Evolutionary conservation across 2,797 vertebrate genomes (phyloP).

Genomic region (Gymnoscopelus microlampas): DNA sequence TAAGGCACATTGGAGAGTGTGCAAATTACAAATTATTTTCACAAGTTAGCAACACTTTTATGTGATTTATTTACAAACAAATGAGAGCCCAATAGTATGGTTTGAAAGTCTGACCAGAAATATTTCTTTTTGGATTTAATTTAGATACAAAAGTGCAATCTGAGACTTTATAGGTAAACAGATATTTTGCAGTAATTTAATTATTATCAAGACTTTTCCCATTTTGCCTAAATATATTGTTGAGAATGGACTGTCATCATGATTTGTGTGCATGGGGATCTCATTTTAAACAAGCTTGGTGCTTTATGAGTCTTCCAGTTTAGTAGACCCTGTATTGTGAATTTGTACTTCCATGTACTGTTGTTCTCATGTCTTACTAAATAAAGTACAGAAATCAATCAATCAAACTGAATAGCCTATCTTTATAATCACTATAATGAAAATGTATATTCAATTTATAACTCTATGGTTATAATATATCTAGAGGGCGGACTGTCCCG

Average conservation of each 20-base stretch:
- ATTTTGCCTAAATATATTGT: conserved; percentile 28
- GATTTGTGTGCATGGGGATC: too few species aligned
- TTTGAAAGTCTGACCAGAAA: conserved; percentile 24
- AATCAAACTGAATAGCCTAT: conserved; percentile 1
- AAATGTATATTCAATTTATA: not conserved
- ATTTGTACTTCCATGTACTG: too few species aligned
- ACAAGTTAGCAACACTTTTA: conserved; percentile 22
- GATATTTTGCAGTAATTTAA: conserved; percentile 20
- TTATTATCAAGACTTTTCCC: conserved; percentile 24
- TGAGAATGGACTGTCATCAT: conserved; percentile 15
- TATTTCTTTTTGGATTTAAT: conserved; percentile 32
- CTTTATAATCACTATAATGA: conserved; percentile 26
- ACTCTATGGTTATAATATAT: too few species aligned
- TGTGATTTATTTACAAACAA: conserved; percentile 36
- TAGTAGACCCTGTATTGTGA: too few species aligned
- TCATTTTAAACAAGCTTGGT: too few species aligned
- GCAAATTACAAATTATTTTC: conserved; percentile 17
- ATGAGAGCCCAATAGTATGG: conserved; percentile 32
- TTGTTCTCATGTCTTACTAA: too few species aligned
- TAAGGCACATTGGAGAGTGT: conserved; percentile 20
- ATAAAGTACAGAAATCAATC: too few species aligned
- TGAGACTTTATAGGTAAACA: not conserved
- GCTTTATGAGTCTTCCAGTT: too few species aligned
- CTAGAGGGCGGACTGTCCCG: too few species aligned
- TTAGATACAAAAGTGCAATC: conserved; percentile 24